Conservation (phyloP, 2,113 vertebrate genomes). For the Cynoglossus semilaevis region DNA sequence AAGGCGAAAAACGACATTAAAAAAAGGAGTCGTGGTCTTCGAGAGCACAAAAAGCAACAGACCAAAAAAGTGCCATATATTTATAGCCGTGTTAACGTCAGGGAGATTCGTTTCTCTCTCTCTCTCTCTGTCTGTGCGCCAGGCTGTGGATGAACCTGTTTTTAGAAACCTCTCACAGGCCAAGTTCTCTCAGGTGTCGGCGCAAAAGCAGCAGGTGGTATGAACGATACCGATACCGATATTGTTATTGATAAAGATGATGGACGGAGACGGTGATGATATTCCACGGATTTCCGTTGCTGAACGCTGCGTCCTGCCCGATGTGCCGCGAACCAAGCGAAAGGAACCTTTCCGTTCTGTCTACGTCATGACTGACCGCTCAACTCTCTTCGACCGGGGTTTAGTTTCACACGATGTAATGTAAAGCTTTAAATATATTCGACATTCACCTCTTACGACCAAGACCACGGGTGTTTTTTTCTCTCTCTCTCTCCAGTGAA, state of each 20-base stretch:
- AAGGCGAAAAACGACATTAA: neutral
- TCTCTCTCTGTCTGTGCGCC: neutral
- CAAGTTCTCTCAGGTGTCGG: conserved; percentile 32
- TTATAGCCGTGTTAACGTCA: conserved; percentile 34
- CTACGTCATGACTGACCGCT: conserved; percentile 30
- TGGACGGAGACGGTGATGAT: neutral
- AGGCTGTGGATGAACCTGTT: conserved; percentile 7
- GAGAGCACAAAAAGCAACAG: conserved; percentile 14
- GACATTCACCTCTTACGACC: conserved; percentile 53
- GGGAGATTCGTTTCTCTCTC: conserved; percentile 24
- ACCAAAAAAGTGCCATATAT: conserved; percentile 30
- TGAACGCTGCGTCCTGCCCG: conserved; percentile 18
- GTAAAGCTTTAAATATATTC: conserved; percentile 60
- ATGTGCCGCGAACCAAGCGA: conserved; percentile 17
- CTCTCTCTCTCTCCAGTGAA: conserved; percentile 45
- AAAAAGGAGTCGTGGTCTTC: neutral
- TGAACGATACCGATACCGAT: neutral
- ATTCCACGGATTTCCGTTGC: neutral
- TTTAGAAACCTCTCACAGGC: neutral
- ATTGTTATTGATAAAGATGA: neutral
- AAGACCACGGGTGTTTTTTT: conserved; percentile 64
- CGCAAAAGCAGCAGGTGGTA: neutral
- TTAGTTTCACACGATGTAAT: conserved; percentile 37
- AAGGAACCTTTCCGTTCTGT: conserved; percentile 22
- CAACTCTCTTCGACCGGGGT: conserved; percentile 15